phyloP scores from a whole-genome alignment of 2,113 vertebrate species.

The Lasiurus cinereus region DNA sequence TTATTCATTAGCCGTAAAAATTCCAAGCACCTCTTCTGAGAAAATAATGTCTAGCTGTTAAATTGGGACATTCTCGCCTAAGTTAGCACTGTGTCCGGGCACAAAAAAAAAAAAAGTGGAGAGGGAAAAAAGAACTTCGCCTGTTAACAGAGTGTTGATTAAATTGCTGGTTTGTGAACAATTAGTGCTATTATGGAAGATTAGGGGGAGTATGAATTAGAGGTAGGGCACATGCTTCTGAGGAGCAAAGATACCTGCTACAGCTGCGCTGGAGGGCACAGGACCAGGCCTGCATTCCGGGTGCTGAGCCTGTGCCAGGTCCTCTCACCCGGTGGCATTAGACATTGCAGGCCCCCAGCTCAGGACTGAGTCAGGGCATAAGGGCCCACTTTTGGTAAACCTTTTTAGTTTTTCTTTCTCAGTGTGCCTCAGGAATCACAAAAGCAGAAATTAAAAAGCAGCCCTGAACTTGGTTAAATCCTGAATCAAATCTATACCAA shows the following conservation, averaged over 20 bases:
- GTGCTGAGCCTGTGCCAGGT: fast-evolving
- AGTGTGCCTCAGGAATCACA: not conserved
- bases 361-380: not conserved
- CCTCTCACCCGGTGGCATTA: fast-evolving
- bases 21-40: slow-evolving; percentile 90
- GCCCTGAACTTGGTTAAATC: not conserved
- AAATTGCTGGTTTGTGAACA: slow-evolving; percentile 86
- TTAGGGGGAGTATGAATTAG: slow-evolving; percentile 89
- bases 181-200: slow-evolving; percentile 86
- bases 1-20: slow-evolving; percentile 93
- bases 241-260: slow-evolving; percentile 66
- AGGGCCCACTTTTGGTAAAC: fast-evolving
- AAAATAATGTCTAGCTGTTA: slow-evolving; percentile 91
- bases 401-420: not conserved
- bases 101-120: slow-evolving; percentile 73
- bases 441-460: not conserved
- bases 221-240: slow-evolving; percentile 76
- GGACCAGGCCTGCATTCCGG: not conserved
- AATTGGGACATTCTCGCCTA: slow-evolving; percentile 86
- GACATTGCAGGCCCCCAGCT: too few relatives aligned
- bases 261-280: not conserved
- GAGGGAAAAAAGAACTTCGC: slow-evolving; percentile 74
- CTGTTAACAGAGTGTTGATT: slow-evolving; percentile 86
- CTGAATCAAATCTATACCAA: not conserved
- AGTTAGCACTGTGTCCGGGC: slow-evolving; percentile 83